Evolutionary conservation across 2,888 invertebrate species (phyloP).

Genomic region (Agrotis exclamationis): DNA sequence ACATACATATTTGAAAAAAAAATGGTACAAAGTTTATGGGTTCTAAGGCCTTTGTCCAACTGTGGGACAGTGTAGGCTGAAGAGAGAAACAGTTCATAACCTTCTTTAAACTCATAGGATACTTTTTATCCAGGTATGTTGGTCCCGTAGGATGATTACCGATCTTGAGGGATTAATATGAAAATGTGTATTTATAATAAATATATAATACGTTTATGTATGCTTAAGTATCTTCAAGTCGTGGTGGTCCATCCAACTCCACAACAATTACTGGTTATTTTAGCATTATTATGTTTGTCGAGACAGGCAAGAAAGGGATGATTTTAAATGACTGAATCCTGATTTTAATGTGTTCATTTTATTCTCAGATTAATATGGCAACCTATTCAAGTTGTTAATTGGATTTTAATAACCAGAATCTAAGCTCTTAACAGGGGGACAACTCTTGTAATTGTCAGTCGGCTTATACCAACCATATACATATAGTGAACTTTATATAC

Average conservation of each 20-base stretch:
- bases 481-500: constrained; percentile 51
- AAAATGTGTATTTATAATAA: no score
- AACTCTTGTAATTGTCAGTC: constrained; percentile 38
- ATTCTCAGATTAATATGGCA: constrained; percentile 40
- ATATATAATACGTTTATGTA: background rate
- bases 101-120: no score
- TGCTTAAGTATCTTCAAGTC: background rate
- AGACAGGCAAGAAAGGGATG: constrained; percentile 22
- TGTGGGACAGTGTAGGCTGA: no score
- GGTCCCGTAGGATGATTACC: no score
- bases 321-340: constrained; percentile 48
- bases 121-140: no score
- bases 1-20: no score
- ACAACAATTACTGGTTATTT: constrained; percentile 33
- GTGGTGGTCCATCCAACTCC: constrained; percentile 35
- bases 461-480: constrained; percentile 44
- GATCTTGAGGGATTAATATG: no score
- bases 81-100: no score
- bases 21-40: no score
- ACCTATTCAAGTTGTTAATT: constrained; percentile 47
- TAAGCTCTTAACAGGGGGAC: constrained; percentile 33
- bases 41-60: no score
- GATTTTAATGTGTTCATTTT: constrained; percentile 43
- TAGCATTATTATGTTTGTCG: constrained; percentile 12
- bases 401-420: constrained; percentile 51